Evolutionary conservation across 2,797 vertebrate species (phyloP).

Genomic region (Sus cebifrons): DNA sequence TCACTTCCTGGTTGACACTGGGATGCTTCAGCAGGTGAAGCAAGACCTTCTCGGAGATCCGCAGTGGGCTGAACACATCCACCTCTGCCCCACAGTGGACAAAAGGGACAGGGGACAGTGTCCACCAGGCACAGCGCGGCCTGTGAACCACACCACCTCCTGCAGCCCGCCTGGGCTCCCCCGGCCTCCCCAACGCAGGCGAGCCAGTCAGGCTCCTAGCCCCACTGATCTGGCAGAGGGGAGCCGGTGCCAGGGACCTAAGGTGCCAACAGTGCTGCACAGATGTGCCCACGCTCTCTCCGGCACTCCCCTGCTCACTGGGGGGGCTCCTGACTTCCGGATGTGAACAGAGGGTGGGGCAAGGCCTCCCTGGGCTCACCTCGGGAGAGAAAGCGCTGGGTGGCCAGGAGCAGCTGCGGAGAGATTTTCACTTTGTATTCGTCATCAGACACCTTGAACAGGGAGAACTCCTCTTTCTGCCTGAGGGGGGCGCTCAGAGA

Average conservation of each 20-base stretch:
- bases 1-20: constrained; percentile 96
- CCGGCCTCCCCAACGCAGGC: background rate
- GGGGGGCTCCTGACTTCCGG: too few relatives aligned
- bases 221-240: background rate
- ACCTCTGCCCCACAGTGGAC: constrained; percentile 91
- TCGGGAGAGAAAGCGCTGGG: constrained; percentile 96
- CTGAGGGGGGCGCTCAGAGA: constrained; percentile 91
- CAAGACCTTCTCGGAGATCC: constrained; percentile 95
- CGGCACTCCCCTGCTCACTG: background rate
- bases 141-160: background rate
- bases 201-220: too few relatives aligned
- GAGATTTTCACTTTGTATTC: constrained; percentile 95
- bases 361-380: constrained; percentile 87
- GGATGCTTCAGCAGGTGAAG: constrained; percentile 96
- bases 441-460: constrained; percentile 94
- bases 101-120: constrained; percentile 50
- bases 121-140: background rate
- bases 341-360: background rate
- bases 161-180: background rate
- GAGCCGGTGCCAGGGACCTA: background rate
- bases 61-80: constrained; percentile 94
- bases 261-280: background rate
- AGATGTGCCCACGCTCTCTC: background rate
- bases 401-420: constrained; percentile 95
- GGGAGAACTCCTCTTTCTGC: constrained; percentile 93